A percentile compares a stretch with the other conserved stretches of the same genome.
Conservation (phyloP, 2,113 vertebrate species). For the Carettochelys insculpta region DNA sequence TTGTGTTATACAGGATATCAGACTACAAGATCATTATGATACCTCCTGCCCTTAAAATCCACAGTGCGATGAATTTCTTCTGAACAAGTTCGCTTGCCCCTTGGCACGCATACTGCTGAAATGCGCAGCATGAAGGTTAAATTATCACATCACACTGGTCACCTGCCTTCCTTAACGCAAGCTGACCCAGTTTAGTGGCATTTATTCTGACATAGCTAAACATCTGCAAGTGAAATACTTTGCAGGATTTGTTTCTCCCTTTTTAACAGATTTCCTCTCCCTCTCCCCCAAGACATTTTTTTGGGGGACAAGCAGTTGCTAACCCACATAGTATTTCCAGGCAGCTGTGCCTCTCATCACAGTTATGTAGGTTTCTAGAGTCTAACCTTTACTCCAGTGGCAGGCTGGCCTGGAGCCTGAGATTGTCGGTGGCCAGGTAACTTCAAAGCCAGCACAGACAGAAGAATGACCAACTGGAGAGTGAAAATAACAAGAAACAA, state of each 20-base stretch:
- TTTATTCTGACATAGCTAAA: background rate
- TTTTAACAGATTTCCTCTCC: background rate
- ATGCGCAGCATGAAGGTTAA: background rate
- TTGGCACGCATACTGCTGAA: background rate
- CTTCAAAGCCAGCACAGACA: conserved; percentile 47
- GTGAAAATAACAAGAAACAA: conserved; percentile 46
- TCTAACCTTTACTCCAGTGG: background rate
- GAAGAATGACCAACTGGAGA: conserved; percentile 48
- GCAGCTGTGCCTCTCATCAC: background rate
- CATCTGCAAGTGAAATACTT: background rate
- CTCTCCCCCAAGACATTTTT: rapidly evolving
- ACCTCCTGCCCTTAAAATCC: background rate
- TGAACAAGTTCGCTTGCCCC: background rate
- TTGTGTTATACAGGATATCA: background rate
- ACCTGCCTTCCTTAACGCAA: background rate
- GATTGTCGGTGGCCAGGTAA: conserved; percentile 20
- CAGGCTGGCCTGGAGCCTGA: conserved; percentile 12
- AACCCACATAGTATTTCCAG: background rate
- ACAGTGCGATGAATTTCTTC: background rate
- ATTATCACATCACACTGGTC: background rate
- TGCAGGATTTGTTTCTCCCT: background rate
- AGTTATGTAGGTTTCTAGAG: background rate
- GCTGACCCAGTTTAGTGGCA: background rate
- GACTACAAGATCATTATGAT: background rate
- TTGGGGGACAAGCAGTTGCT: background rate